Conservation (phyloP, 1,140 invertebrate species). For the Cydia amplana region DNA sequence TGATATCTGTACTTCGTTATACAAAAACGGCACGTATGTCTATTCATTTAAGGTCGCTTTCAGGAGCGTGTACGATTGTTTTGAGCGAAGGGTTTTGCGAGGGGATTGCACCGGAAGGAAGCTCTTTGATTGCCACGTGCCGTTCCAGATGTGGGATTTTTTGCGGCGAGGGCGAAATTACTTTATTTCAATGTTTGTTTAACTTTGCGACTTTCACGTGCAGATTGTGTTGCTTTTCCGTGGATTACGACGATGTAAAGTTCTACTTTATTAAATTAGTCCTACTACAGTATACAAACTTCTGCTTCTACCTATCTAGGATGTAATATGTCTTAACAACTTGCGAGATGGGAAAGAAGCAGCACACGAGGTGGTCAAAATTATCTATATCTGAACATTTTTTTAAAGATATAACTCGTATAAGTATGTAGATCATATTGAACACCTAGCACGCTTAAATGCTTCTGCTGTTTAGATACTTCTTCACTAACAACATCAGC, state of each 20-base stretch:
- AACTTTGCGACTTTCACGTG: conserved; percentile 30
- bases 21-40: neutral
- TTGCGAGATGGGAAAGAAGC: too few relatives aligned
- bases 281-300: too few relatives aligned
- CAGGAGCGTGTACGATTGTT: neutral
- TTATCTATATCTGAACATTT: too few relatives aligned
- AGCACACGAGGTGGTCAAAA: too few relatives aligned
- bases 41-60: neutral
- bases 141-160: conserved; percentile 57
- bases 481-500: too few relatives aligned
- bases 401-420: too few relatives aligned
- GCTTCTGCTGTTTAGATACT: too few relatives aligned
- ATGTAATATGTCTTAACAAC: too few relatives aligned
- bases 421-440: too few relatives aligned
- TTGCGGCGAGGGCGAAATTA: conserved; percentile 38
- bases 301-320: too few relatives aligned
- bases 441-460: too few relatives aligned
- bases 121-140: conserved; percentile 50
- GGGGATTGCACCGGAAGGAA: conserved; percentile 50
- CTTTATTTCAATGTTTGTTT: conserved; percentile 31
- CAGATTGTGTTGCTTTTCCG: conserved; percentile 13
- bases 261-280: too few relatives aligned
- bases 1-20: neutral
- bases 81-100: conserved; percentile 37
- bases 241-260: neutral